Evolutionary conservation across 2,888 invertebrate genomes (phyloP), one percentile per base, ranked within the genome.

Genomic region (Melinaea marsaeus): DNA sequence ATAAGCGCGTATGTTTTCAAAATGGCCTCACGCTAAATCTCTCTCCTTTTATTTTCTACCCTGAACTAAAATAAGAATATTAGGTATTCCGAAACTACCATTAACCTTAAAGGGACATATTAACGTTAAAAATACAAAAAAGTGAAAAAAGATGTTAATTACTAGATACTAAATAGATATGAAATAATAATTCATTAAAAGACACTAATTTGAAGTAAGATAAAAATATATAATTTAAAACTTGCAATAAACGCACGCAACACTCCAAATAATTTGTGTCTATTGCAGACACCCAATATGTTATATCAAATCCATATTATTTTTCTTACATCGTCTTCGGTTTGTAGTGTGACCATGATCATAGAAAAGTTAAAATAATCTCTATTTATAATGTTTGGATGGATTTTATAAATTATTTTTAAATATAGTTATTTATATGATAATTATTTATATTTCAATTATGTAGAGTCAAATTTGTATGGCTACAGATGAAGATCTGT

Each of bases 1-100:
- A 65, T 61, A 71, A 69, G 71, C 69, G 68, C 69, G 69, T 72
- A 69, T 73, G 71, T 73, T 73, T 72, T 71, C 67, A 67, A 70
- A 71, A 70, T 68, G 69, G 68, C 70, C 69, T 71, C 66, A 58
- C 64, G 65, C 65, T 65, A 69, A 68, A 70, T 69, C 66, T 70
- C 59, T 64, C 65, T 57, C 65, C 69, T 71, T 71, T 71, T 69
- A 68, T 65, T 69, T 68, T 65, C 35, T 42, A 34, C 48, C 37
- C 11, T 47, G 45, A 58, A 55, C 35, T 63, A 57, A 60, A 48
- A 48, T 46, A 58, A 55, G 35, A 55, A 57, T 45, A 55, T 35
- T 58, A 46, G 64, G 51, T 60, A 22, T 22, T 22, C 22, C 22
- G 22, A 22, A 22, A 22, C 22, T 22, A 22, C 22, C 22, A 22